A percentile compares a stretch with the other conserved stretches of the same genome.
These are phyloP conservation scores for Alviniconcha strummeri DNA, from an alignment of 2,888 invertebrate species.

Conservation along the genomic window DNA sequence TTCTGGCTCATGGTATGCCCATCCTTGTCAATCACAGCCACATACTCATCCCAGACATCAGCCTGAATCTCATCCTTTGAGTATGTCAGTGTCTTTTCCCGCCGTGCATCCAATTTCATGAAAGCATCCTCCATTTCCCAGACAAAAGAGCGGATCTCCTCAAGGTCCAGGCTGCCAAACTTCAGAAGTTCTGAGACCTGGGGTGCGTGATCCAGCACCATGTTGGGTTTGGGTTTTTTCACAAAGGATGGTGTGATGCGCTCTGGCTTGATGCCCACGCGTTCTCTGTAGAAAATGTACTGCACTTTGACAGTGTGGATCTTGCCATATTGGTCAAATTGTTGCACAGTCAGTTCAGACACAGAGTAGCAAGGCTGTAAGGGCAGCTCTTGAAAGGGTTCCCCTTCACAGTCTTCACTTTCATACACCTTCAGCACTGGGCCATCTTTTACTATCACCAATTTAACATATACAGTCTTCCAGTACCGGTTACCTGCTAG, in stretches of 20 bases:
- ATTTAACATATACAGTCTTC: conserved; percentile 94
- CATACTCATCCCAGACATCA: conserved; percentile 73
- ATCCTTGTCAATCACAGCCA: conserved; percentile 67
- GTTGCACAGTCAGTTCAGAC: conserved; percentile 85
- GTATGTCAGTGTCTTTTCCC: conserved; percentile 71
- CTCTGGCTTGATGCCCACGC: conserved; percentile 82
- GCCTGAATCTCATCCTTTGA: conserved; percentile 73
- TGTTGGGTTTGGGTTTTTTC: conserved; percentile 72
- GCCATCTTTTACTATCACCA: conserved; percentile 84
- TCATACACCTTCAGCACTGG: conserved; percentile 81
- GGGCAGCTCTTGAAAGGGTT: conserved; percentile 95
- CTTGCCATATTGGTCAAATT: conserved; percentile 99
- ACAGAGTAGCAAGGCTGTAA: conserved; percentile 96
- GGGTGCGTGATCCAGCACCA: conserved; percentile 93
- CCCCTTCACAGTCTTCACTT: conserved; percentile 87
- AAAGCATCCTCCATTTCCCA: conserved; percentile 93
- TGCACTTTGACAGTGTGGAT: conserved; percentile 96
- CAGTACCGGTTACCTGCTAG: conserved; percentile 83
- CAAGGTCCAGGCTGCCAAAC: conserved; percentile 90
- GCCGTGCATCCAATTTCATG: conserved; percentile 66
- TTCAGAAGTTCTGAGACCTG: conserved; percentile 95
- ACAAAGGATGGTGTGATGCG: conserved; percentile 72
- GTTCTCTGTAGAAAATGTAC: conserved; percentile 97
- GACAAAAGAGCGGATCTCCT: conserved; percentile 94
- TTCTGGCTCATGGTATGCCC: conserved; percentile 80